Evolutionary conservation across 2,797 vertebrate genomes (phyloP).

Genomic region (Cyclopterus lumpus): DNA sequence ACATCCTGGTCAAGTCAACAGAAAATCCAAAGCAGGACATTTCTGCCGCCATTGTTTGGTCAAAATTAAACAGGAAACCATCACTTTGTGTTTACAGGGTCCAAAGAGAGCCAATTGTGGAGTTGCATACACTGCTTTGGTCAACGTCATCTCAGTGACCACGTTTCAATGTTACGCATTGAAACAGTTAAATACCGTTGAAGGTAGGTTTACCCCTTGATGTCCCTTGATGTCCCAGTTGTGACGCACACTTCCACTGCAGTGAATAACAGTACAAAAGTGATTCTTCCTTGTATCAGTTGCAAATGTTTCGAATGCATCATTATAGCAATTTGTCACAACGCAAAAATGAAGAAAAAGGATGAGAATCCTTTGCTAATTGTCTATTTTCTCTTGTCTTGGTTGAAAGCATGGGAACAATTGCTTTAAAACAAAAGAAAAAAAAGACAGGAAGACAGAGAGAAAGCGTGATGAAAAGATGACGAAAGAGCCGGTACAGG

Average conservation of each 20-base stretch:
- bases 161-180: neutral
- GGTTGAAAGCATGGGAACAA: constrained; percentile 22
- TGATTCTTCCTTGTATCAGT: neutral
- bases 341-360: constrained; percentile 19
- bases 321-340: constrained; percentile 14
- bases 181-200: neutral
- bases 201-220: neutral
- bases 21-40: too few species aligned
- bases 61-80: too few species aligned
- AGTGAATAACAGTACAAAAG: constrained; percentile 1
- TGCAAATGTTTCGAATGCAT: constrained; percentile 5
- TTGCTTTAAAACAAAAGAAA: neutral
- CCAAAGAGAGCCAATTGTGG: neutral
- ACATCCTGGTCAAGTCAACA: too few species aligned
- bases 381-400: constrained; percentile 16
- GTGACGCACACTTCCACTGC: neutral
- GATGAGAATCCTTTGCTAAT: constrained; percentile 24
- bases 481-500: constrained; percentile 1
- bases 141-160: neutral
- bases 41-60: too few species aligned
- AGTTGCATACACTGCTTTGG: neutral
- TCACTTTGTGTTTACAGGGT: too few species aligned
- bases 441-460: neutral
- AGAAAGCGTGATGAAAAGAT: constrained; percentile 42
- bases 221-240: neutral